Conservation (phyloP, 2,888 invertebrate genomes). For the Malthinus seriepunctatus region DNA sequence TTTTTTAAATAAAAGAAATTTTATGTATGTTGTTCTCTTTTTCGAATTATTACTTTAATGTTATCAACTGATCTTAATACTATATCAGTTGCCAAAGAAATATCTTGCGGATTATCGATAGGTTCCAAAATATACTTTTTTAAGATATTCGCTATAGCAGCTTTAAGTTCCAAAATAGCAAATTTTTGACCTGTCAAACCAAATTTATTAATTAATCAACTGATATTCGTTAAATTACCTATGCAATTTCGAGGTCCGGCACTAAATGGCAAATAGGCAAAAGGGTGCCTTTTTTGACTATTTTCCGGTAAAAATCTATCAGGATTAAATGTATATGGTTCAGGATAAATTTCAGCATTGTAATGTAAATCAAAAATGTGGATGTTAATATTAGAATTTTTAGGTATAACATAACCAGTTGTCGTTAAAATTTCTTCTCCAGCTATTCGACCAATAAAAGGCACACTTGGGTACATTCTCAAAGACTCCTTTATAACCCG, state of each 20-base stretch:
- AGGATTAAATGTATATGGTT: constrained; percentile 70
- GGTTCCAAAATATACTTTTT: constrained; percentile 58
- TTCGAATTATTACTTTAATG: constrained; percentile 47
- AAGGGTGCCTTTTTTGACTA: constrained; percentile 60
- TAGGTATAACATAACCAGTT: constrained; percentile 54
- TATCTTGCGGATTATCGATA: constrained; percentile 54
- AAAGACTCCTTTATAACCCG: constrained; percentile 68
- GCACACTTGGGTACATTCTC: constrained; percentile 68
- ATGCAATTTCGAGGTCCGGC: constrained; percentile 72
- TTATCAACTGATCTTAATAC: constrained; percentile 55
- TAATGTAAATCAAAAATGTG: constrained; percentile 68
- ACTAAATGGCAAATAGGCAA: constrained; percentile 68
- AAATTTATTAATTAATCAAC: background rate
- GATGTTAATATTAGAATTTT: constrained; percentile 57
- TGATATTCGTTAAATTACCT: constrained; percentile 51
- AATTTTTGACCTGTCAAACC: constrained; percentile 65
- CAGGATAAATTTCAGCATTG: constrained; percentile 64
- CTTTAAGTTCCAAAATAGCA: constrained; percentile 67
- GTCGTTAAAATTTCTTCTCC: constrained; percentile 39
- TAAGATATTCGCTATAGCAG: constrained; percentile 60
- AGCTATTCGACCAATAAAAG: constrained; percentile 60
- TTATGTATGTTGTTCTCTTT: no score
- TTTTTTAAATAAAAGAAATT: no score
- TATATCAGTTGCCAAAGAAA: constrained; percentile 55
- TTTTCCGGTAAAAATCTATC: constrained; percentile 71